A percentile compares a stretch with the other conserved stretches of the same genome.
phyloP scores from a whole-genome alignment of 1,140 invertebrate genomes.

The Sipha flava region DNA sequence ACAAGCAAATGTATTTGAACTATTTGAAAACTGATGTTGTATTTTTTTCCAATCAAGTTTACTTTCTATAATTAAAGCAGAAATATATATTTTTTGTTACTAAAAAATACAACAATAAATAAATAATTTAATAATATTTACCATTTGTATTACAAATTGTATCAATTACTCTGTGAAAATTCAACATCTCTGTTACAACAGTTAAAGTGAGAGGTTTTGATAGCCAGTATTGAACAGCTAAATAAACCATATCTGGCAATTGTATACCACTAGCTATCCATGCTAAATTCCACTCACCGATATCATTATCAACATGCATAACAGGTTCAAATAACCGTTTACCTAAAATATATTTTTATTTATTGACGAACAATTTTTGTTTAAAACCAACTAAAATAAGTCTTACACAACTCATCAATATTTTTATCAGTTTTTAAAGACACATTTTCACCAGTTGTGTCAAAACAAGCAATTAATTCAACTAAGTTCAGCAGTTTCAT shows the following conservation, averaged over 20 bases:
- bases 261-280: constrained; percentile 50
- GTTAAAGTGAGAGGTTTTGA: constrained; percentile 45
- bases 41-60: constrained; percentile 59
- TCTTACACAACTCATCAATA: constrained; percentile 42
- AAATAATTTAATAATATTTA: constrained; percentile 14
- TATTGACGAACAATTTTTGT: background rate
- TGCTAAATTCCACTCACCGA: constrained; percentile 47
- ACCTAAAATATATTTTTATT: constrained; percentile 43
- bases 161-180: constrained; percentile 41
- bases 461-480: constrained; percentile 51
- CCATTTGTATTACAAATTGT: constrained; percentile 35
- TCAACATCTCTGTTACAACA: constrained; percentile 45
- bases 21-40: constrained; percentile 58
- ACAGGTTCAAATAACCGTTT: constrained; percentile 54
- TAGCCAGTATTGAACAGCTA: constrained; percentile 59
- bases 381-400: constrained; percentile 40
- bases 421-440: constrained; percentile 41
- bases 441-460: constrained; percentile 45
- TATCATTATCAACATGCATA: constrained; percentile 48
- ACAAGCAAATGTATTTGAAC: constrained; percentile 59
- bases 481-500: constrained; percentile 40
- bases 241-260: constrained; percentile 52
- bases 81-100: background rate
- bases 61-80: background rate
- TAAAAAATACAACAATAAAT: background rate